Evolutionary conservation across 1,140 invertebrate genomes (phyloP), one percentile per base, ranked within the genome.

Genomic region (Drosophila nigromelanica): DNA sequence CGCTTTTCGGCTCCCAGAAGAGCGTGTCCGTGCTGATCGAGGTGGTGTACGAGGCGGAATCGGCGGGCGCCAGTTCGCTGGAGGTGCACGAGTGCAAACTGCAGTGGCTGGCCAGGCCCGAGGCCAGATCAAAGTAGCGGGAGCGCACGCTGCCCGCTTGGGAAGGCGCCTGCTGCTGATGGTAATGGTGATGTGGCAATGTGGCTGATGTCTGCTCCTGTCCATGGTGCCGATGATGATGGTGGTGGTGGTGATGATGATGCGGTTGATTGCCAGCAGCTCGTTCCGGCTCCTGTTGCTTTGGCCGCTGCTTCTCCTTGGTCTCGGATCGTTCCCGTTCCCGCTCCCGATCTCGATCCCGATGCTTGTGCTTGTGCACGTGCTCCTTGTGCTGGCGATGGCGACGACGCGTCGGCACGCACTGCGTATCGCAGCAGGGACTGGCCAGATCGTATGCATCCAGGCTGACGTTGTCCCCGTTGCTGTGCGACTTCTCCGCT

Each of bases 371-470:
- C 92, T 95, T 93, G 90, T 94, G 94, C 7, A 93, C 93, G 63
- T 94, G 93, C 73, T 95, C 94, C 85, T 95, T 95, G 74, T 95
- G 94, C 71, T 89, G 78, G 56, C 94, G 92, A 33, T 93, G 92
- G 40, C 95, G 93, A 35, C 96, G 93, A 64, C 95, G 91, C 45
- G 94, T 95, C 18, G 96, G 96, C 15, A 97, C 96, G 79, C 96
- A 97, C 73, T 96, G 95, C 0, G 95, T 95, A 90, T 96, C 95
- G 90, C 96, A 97, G 78, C 96, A 97, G 1, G 96, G 95, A 92
- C 95, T 97, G 2, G 96, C 96, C 12, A 97, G 89, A 81, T 97
- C 96, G 68, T 97, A 97, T 6, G 96, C 96, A 87, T 97, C 96
- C 35, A 97, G 92, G 79, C 96, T 97, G 11, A 94, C 95, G 61